These are phyloP conservation scores for Oscheius onirici DNA, from an alignment of 2,888 invertebrate species.

Conservation along the genomic window DNA sequence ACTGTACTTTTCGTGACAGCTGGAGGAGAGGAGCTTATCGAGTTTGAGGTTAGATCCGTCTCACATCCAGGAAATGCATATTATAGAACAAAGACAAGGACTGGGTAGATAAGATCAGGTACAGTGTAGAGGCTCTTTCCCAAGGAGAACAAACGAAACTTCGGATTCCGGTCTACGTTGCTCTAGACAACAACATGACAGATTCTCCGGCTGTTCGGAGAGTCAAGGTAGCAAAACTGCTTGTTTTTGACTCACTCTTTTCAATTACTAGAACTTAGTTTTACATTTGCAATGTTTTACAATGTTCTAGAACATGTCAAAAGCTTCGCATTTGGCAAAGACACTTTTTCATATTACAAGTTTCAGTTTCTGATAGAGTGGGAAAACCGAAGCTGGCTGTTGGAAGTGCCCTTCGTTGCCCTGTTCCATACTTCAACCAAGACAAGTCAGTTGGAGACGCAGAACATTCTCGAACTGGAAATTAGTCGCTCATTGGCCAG, in stretches of 20 bases:
- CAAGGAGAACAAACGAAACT: conserved; percentile 18
- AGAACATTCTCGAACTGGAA: conserved; percentile 63
- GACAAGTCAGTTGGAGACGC: conserved; percentile 55
- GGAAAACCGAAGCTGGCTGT: conserved; percentile 49
- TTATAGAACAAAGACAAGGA: not conserved
- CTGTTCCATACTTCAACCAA: conserved; percentile 53
- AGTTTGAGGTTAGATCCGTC: conserved; percentile 7
- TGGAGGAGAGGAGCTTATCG: conserved; percentile 21
- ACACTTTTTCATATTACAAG: not conserved
- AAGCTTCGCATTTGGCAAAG: no score
- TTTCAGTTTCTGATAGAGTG: conserved; percentile 62
- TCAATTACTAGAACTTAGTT: no score
- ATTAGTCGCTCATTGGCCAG: conserved; percentile 49
- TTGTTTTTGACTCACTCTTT: no score
- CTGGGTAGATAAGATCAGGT: not conserved
- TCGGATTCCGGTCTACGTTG: conserved; percentile 36
- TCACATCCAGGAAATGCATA: not conserved
- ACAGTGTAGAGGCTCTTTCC: not conserved
- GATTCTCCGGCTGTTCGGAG: conserved; percentile 46
- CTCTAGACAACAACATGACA: conserved; percentile 45
- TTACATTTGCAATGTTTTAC: no score
- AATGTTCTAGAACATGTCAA: no score
- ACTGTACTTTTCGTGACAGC: conserved; percentile 3
- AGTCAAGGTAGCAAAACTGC: conserved; percentile 13
- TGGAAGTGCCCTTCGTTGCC: conserved; percentile 55